Base-by-base conservation (phyloP, 2,888 invertebrate species). In the Synergus japonicus region DNA sequence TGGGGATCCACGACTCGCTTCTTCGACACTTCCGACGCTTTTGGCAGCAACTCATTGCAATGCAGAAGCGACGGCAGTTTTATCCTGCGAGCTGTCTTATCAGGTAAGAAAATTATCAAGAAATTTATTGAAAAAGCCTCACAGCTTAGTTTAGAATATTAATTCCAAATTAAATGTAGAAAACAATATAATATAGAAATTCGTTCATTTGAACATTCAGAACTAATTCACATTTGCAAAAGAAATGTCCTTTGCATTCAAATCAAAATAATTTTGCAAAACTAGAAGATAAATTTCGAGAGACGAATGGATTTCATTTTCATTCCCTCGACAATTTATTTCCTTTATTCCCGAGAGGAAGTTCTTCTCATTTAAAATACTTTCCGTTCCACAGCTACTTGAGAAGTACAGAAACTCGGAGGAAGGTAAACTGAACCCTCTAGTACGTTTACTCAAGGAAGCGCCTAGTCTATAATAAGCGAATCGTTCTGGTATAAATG, bases 11-110 rank as follows among this genome's bases (percentile, higher is more conserved):
- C 90, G 93, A 2, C 94, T 97, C 84, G 95, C 95, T 79, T 94
- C 93, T 83, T 94, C 96, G 77, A 94, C 98, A 77, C 95, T 97
- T 92, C 97, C 98, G 0, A 97, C 97, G 0, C 93, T 98, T 65
- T 94, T 97, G 79, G 96, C 96, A 41, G 94, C 95, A 91, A 94
- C 96, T 89, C 92, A 94, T 90, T 91, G 94, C 69, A 96, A 96
- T 87, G 92, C 93, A 4, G 95, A 95, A 83, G 97, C 97, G 84
- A 94, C 94, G n/a, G 93, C 95, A 0, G 95, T 97, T 82, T 93
- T 98, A 44, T 96, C 96, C 86, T 95, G 96, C 91, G 95, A 95
- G 93, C 94, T 94, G 79, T 94, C 93, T 46, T 94, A 94, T 87
- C 93, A 94, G 91, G 94, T 94, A 90, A 92, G 93, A 43, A 66